Evolutionary conservation across 2,888 invertebrate genomes (phyloP), one percentile per base, ranked within the genome.

Genomic region (Hypolimnas misippus): DNA sequence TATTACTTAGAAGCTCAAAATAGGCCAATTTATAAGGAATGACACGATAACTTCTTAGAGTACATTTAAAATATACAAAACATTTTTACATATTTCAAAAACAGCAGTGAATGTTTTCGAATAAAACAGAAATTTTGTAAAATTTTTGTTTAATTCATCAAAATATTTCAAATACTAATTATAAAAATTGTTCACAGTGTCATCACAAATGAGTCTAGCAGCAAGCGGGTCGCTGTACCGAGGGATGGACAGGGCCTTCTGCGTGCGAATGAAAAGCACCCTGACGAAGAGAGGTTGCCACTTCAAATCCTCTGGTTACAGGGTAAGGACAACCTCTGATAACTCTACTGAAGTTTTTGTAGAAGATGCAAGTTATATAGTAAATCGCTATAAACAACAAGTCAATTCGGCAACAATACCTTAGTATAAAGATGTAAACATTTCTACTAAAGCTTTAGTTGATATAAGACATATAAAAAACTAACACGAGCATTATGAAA

Each of bases 251-350:
- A 92, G 98, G 77, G 97, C 98, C 46, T 98, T 98, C 89, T 99
- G 98, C 88, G 94, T 99, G 53, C 94, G 99, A 71, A 99, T 99
- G 98, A 99, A 99, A 86, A 99, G 99, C 59, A 99, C 99, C 0
- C 93, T 99, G 67, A 98, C 99, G 54, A 99, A 99, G 91, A 93
- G 99, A 77, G 99, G 99, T 64, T 99, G 98, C 83, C 98, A 98
- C 87, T 98, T 98, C 89, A 98, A 98, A 88, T 98, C 98, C 40
- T 98, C 98, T 69, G 98, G 98, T 86, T 98, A 98, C 88, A 94
- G 98, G 94, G 98, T 98, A 93, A 95, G 96, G 63, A 66, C 19
- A 21, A 19, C 7, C 17, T 7, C 16, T 21, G 3, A 7, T 19
- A 35, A 57, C 14, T 14, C 6, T 19, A 35, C 29, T 35, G 42